Percentiles rank a stretch among this genome's conserved stretches.
Conservation (phyloP, 2,888 invertebrate species). For the Chymomyza amoena region DNA sequence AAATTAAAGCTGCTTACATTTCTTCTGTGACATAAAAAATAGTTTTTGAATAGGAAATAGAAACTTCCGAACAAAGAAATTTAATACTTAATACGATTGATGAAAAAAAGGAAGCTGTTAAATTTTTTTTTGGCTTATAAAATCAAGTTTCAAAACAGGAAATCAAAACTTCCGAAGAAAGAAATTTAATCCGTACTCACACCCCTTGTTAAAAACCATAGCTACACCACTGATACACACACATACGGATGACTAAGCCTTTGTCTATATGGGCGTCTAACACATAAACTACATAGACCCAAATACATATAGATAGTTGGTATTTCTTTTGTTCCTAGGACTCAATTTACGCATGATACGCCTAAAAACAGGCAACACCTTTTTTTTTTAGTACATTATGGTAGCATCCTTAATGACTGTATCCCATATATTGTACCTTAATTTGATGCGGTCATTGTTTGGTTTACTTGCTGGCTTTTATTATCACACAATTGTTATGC, state of each 20-base stretch:
- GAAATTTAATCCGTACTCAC: no score
- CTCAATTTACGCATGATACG: slow-evolving; percentile 16
- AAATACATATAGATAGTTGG: slow-evolving; percentile 25
- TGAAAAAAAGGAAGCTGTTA: no score
- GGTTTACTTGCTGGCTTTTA: slow-evolving; percentile 13
- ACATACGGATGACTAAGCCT: neutral
- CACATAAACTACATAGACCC: slow-evolving; percentile 9
- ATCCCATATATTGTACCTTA: slow-evolving; percentile 15
- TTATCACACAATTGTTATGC: slow-evolving; percentile 56
- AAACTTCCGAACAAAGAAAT: no score
- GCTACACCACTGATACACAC: slow-evolving; percentile 2
- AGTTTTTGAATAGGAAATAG: no score
- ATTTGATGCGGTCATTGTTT: slow-evolving; percentile 23
- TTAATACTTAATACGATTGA: no score
- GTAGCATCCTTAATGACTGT: slow-evolving; percentile 20
- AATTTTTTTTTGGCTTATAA: no score
- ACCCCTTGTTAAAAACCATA: no score
- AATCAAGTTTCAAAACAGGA: no score
- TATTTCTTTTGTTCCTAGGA: slow-evolving; percentile 1
- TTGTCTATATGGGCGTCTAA: neutral
- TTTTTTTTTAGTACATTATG: neutral
- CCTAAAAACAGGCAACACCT: neutral
- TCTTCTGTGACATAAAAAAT: no score
- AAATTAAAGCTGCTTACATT: no score
- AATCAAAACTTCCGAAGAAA: no score